These are phyloP conservation scores for Trissolcus basalis DNA, from an alignment of 1,140 invertebrate species.

Conservation along the genomic window DNA sequence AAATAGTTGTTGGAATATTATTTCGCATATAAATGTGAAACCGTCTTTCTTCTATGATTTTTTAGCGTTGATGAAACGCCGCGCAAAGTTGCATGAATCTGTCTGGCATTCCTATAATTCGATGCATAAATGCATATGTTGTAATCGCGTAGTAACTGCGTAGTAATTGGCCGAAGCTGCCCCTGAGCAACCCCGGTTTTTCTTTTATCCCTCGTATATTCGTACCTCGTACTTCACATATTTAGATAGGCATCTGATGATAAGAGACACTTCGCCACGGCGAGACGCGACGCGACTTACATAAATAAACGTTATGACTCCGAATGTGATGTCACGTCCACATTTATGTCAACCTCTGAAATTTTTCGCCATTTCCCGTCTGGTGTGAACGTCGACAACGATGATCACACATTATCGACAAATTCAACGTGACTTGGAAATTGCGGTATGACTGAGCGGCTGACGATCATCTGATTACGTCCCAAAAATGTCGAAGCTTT, in stretches of 20 bases:
- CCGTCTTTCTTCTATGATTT: constrained; percentile 30
- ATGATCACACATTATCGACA: not conserved
- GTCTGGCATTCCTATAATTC: constrained; percentile 63
- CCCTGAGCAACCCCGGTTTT: constrained; percentile 45
- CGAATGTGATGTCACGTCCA: constrained; percentile 29
- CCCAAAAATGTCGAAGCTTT: constrained; percentile 38
- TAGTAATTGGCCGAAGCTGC: constrained; percentile 50
- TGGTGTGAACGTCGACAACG: no score
- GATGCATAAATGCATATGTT: constrained; percentile 71
- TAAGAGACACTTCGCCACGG: constrained; percentile 67
- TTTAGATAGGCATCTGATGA: constrained; percentile 70
- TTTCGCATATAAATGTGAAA: constrained; percentile 33
- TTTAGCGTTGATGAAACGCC: constrained; percentile 14
- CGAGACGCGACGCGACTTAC: constrained; percentile 58
- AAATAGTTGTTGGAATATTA: constrained; percentile 9
- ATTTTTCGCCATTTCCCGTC: no score
- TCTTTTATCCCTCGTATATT: constrained; percentile 51
- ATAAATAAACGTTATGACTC: constrained; percentile 48
- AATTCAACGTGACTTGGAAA: not conserved
- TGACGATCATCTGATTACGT: constrained; percentile 35
- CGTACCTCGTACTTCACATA: constrained; percentile 55
- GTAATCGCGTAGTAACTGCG: constrained; percentile 50
- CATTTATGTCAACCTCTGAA: constrained; percentile 29
- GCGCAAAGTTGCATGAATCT: constrained; percentile 31
- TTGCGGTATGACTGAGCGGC: constrained; percentile 2